Base-by-base conservation (phyloP, 2,888 invertebrate genomes). In the Phasia obesa region DNA sequence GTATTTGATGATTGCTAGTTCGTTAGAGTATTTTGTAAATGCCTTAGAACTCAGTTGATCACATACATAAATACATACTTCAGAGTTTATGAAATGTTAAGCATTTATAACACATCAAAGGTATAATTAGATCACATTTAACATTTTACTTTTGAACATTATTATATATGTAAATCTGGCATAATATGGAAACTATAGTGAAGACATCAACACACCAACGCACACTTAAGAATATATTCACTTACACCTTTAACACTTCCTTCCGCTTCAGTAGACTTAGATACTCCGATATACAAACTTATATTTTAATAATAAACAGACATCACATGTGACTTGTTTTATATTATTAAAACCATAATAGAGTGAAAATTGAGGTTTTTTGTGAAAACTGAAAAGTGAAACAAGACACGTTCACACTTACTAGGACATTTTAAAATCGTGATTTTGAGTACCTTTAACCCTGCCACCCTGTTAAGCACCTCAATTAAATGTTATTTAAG, bases 41-140 rank as follows among this genome's bases (percentile, higher is more conserved):
- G 44, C 17, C 35, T 47, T 25, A 15, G 23, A 35, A 15, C 5
- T 23, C 21, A 47, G 9, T 49, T 75, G 31, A 65, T 55, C 55
- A 47, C 19, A 31, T 27, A 44, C 53, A n/a, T n/a, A n/a, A n/a
- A n/a, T n/a, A n/a, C n/a, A n/a, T 38, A 31, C 44, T 60, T 51
- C 1, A 35, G 31, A 51, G 35, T 38, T 49, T 73, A 74, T 67
- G 79, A 74, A 79, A 80, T 80, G 60, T 74, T 79, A 74, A 74
- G 47, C 67, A 74, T 60, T 55, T 67, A 19, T 49, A 47, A 69
- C 67, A 80, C 74, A 79, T 75, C 70, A 75, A 79, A 78, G 59
- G 57, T 64, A 83, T 83, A 78, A 83, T 83, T 83, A 78, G 78
- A 83, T 83, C 57, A 75, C 70, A 78, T 83, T 78, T 74, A 78